These are phyloP conservation scores for Bombus huntii DNA, from an alignment of 1,140 invertebrate genomes.

Conservation along the genomic window DNA sequence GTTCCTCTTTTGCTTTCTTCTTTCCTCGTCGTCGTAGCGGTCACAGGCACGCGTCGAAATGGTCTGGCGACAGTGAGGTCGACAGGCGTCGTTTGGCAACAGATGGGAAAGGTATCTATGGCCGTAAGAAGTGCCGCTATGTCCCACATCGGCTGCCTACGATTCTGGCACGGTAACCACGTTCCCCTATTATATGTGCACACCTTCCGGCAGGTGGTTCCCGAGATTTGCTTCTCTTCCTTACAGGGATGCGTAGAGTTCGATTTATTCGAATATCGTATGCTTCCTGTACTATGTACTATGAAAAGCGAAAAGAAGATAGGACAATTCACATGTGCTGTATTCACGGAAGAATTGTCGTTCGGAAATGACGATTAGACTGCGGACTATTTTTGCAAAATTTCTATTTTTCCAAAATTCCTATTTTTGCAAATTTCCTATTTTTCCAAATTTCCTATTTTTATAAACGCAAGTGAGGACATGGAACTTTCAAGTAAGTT, in stretches of 20 bases:
- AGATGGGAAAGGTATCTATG: constrained; percentile 64
- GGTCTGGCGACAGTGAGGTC: constrained; percentile 53
- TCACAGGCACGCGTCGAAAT: constrained; percentile 17
- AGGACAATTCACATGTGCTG: too few species aligned
- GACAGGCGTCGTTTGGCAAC: constrained; percentile 52
- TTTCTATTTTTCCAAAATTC: too few species aligned
- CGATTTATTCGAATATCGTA: background rate
- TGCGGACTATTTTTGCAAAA: too few species aligned
- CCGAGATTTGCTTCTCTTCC: background rate
- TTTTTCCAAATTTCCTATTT: too few species aligned
- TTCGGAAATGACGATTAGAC: too few species aligned
- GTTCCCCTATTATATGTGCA: constrained; percentile 54
- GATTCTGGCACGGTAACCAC: constrained; percentile 66
- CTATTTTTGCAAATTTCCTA: too few species aligned
- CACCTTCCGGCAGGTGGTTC: constrained; percentile 49
- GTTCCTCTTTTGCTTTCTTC: background rate
- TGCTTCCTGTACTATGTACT: too few species aligned
- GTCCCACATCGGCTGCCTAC: constrained; percentile 74
- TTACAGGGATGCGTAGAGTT: background rate
- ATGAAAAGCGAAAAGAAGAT: too few species aligned
- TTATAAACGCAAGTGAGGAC: too few species aligned
- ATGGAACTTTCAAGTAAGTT: too few species aligned
- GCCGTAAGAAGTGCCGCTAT: constrained; percentile 77
- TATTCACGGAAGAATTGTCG: too few species aligned
- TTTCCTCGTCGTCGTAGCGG: background rate